Conservation (phyloP, 2,113 vertebrate genomes). For the Camelus bactrianus region DNA sequence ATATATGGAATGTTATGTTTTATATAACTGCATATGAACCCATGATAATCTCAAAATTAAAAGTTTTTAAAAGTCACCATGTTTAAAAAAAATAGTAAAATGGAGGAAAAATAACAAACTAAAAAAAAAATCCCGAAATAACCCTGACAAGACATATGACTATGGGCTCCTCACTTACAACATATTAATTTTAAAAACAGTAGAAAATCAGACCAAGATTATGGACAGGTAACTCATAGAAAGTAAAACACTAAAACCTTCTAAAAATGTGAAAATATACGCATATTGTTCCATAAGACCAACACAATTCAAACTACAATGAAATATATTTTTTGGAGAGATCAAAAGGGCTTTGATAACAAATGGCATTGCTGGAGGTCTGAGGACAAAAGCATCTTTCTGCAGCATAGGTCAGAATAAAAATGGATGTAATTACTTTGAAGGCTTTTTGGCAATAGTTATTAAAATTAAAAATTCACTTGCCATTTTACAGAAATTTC, state of each 20-base stretch:
- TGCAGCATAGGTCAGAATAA: background rate
- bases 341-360: conserved; percentile 16
- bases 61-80: background rate
- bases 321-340: background rate
- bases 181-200: background rate
- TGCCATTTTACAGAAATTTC: background rate
- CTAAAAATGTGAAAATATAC: background rate
- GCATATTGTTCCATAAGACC: background rate
- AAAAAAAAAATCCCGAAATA: background rate
- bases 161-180: background rate
- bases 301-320: background rate
- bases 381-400: background rate
- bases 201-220: background rate
- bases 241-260: background rate
- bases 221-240: background rate
- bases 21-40: background rate
- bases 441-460: background rate
- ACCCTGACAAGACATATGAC: background rate
- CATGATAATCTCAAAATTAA: background rate
- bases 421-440: background rate
- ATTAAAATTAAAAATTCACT: conserved; percentile 21
- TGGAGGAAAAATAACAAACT: background rate
- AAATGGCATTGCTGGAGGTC: background rate
- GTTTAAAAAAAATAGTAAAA: background rate
- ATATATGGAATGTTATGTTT: background rate